Evolutionary conservation across 1,140 invertebrate species (phyloP), one percentile per base, ranked within the genome.

Genomic region (Nautilus pompilius): DNA sequence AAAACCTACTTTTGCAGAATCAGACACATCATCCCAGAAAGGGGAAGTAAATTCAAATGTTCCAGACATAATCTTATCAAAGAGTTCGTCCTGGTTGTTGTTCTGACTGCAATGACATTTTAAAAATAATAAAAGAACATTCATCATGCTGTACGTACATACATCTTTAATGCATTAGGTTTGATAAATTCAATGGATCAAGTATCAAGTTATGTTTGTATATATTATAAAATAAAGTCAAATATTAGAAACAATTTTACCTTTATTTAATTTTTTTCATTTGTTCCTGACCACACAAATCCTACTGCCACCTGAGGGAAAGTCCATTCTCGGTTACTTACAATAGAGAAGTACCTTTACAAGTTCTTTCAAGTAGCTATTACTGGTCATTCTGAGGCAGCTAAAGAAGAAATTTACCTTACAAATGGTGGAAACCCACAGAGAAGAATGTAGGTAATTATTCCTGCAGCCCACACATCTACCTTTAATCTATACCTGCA

Each of bases 401-500:
- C n/a, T 10, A 41, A n/a, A 41, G 8, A n/a, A 41, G n/a, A 41
- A 41, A 41, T 22, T 41, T 73, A 81, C 80, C 79, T 80, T 54
- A 73, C 70, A 72, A 82, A 82, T 13, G 96, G 96, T 53, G 96
- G 96, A 84, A 97, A 99, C 22, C 96, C 96, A 83, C 95, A 98
- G 0, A 99, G 85, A 28, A 99, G 85, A 74, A 99, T 97, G 79
- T 98, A 98, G 2, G 96, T 84, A 67, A 99, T 98, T 3, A 99
- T 95, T 30, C 96, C 96, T 59, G 93, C 91, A 22, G 96, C 95
- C 96, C 96, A 99, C 22, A 98, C 90, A 81, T 99, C 96, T 70
- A 98, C 96, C 69, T 85, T 80, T 5, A 81, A 59, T 13, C 83
- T 83, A 70, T 87, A 87, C 5, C 93, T 96, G 77, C 6, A 83